phyloP scores from a whole-genome alignment of 2,888 invertebrate genomes.

The Netelia fuscicornis region DNA sequence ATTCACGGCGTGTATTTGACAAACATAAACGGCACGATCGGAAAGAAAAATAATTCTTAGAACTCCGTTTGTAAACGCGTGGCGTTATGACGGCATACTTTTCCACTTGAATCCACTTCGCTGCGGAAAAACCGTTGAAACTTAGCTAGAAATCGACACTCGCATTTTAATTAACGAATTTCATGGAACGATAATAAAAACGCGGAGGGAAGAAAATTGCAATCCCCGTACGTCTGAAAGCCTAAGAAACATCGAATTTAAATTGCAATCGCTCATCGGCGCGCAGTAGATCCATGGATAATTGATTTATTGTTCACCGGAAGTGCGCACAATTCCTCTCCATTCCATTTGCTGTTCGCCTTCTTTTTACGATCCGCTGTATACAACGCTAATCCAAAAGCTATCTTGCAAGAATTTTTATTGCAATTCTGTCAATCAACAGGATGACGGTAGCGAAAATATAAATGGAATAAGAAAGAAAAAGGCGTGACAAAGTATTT shows the following conservation, averaged over 20 bases:
- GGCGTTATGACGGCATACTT: neutral
- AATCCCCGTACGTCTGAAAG: neutral
- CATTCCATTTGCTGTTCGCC: neutral
- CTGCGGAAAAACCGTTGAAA: neutral
- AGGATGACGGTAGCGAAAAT: neutral
- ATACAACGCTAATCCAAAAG: neutral
- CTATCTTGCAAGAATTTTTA: neutral
- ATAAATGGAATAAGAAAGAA: neutral
- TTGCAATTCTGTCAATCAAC: neutral
- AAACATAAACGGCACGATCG: conserved; percentile 20
- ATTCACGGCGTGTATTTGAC: conserved; percentile 1
- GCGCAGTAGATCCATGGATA: conserved; percentile 1
- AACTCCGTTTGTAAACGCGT: neutral
- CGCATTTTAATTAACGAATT: neutral
- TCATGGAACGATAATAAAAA: neutral
- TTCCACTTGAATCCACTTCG: neutral
- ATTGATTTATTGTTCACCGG: conserved; percentile 21
- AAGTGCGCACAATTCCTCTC: conserved; percentile 26
- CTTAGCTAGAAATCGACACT: neutral
- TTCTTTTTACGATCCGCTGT: neutral
- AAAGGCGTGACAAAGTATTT: neutral
- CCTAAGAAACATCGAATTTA: neutral
- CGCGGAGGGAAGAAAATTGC: neutral
- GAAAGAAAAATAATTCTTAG: conserved; percentile 23
- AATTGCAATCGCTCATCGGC: conserved; percentile 19